phyloP scores from a whole-genome alignment of 2,888 invertebrate genomes.

The Chydorus sphaericus region DNA sequence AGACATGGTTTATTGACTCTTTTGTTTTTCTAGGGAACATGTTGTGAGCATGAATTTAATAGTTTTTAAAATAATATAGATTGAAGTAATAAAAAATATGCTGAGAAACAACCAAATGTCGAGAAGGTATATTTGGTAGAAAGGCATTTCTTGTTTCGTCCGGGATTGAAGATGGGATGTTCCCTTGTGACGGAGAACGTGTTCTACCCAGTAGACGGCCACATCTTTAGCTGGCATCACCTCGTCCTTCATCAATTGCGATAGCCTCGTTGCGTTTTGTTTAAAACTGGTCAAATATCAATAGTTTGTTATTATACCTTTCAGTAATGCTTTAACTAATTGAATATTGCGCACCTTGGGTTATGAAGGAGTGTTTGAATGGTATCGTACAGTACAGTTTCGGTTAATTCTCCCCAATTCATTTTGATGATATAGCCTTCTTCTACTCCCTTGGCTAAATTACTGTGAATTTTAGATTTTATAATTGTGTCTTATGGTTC shows the following conservation, averaged over 20 bases:
- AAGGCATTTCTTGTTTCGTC: background rate
- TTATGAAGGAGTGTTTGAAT: background rate
- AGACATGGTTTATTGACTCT: too few relatives aligned
- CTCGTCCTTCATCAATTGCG: background rate
- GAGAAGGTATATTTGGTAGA: background rate
- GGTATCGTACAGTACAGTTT: background rate
- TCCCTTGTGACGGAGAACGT: conserved; percentile 1
- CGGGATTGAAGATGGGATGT: background rate
- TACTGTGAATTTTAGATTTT: background rate
- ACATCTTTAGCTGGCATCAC: background rate
- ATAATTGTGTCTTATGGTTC: background rate
- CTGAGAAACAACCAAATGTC: background rate
- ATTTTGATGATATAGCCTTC: background rate
- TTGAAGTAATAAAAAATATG: background rate
- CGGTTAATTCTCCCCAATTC: background rate
- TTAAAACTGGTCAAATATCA: background rate
- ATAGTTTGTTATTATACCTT: too few relatives aligned
- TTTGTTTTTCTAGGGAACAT: background rate
- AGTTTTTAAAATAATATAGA: background rate
- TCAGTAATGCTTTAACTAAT: too few relatives aligned
- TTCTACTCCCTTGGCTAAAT: background rate
- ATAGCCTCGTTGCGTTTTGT: background rate
- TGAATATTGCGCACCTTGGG: background rate
- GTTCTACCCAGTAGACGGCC: background rate
- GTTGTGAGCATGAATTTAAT: background rate